These are phyloP conservation scores for Ashinkailepas kermadecensis DNA, from an alignment of 2,888 invertebrate species.

Conservation along the genomic window DNA sequence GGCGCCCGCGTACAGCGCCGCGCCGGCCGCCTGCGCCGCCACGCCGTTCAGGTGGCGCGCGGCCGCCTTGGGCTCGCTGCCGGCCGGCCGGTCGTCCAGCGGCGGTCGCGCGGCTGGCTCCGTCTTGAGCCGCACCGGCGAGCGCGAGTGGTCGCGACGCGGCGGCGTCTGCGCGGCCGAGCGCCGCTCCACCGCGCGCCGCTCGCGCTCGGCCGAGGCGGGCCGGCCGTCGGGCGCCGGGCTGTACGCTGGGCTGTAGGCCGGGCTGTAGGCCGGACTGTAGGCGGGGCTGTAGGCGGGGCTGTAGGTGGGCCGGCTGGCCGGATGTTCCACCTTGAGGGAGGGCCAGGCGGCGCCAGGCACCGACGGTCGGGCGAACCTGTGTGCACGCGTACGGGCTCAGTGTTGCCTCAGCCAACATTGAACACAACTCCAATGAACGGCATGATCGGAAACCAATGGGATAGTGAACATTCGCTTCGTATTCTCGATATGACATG, in stretches of 20 bases:
- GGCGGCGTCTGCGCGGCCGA: not conserved
- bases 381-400: not conserved
- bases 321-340: not conserved
- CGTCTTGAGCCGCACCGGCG: not conserved
- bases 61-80: not conserved
- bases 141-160: not conserved
- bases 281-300: not conserved
- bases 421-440: too few relatives aligned
- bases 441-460: too few relatives aligned
- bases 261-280: not conserved
- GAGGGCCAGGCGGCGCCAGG: not conserved
- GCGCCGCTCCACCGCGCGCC: not conserved
- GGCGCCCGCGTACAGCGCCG: not conserved
- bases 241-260: too few relatives aligned
- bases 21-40: not conserved
- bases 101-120: not conserved
- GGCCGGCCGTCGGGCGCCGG: too few relatives aligned
- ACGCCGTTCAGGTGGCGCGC: not conserved
- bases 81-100: not conserved
- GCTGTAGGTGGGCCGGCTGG: not conserved
- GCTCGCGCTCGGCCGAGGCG: not conserved
- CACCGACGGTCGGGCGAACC: not conserved
- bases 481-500: too few relatives aligned
- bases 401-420: too few relatives aligned
- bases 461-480: too few relatives aligned